These are phyloP conservation scores for Clytia hemisphaerica DNA, from an alignment of 30 jellyfish, hydroid and myxozoan genomes.

Conservation along the genomic window DNA sequence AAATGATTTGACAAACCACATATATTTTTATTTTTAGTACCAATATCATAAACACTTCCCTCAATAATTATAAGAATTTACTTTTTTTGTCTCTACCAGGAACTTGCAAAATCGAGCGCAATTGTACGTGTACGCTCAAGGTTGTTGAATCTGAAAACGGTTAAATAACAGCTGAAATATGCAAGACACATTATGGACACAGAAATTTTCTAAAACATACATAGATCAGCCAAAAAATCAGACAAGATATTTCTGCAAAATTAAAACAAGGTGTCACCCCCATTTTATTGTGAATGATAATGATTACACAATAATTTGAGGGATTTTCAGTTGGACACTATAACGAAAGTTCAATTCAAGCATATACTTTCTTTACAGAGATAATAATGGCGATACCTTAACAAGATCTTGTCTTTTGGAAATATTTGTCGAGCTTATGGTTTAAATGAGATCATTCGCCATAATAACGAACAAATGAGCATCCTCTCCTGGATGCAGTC, in stretches of 20 bases:
- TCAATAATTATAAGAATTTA: too few species aligned
- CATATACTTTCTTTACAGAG: constrained; percentile 10
- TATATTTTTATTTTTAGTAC: too few species aligned
- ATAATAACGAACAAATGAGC: constrained; percentile 9
- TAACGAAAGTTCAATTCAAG: too few species aligned
- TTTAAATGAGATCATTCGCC: background rate
- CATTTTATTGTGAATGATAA: too few species aligned
- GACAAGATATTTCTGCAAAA: constrained; percentile 15
- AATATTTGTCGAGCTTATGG: background rate
- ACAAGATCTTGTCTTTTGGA: background rate
- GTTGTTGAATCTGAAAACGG: too few species aligned
- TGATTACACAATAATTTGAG: too few species aligned
- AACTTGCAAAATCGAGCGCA: too few species aligned
- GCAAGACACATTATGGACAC: constrained; percentile 2
- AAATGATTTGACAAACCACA: too few species aligned
- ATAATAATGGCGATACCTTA: background rate
- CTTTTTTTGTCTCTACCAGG: too few species aligned
- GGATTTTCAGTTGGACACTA: too few species aligned
- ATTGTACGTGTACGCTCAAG: too few species aligned
- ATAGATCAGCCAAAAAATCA: background rate
- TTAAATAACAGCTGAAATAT: background rate
- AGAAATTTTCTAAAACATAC: background rate
- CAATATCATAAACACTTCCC: too few species aligned
- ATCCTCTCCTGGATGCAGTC: constrained; percentile 15
- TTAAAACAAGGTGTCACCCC: constrained; percentile 22